Evolutionary conservation across 1,140 invertebrate genomes (phyloP), one percentile per base, ranked within the genome.

Genomic region (Heliconius eleuchia): DNA sequence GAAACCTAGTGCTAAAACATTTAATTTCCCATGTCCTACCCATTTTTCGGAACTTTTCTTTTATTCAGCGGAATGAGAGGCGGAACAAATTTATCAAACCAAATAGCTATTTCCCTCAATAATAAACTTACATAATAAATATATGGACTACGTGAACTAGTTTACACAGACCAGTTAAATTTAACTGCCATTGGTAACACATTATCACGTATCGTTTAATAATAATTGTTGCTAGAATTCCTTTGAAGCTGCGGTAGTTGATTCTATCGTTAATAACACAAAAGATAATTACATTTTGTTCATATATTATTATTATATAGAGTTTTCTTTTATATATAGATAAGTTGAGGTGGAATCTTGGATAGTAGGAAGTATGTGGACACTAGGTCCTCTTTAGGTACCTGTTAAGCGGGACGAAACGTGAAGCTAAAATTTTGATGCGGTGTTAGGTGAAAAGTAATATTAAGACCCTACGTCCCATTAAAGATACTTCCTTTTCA

Each of bases 201-300:
- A 66, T 66, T 66, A 66, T 30, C 27, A 66, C 60, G 60, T 66
- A 66, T 66, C 60, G 60, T 30, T 30, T 66, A 66, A 66, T 30
- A 66, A 27, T 66, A 30, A 27, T 30, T 30, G 60, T 16, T 30
- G 27, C 23, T 66, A 66, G 23, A 66, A 66, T 66, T 66, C 60
- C 60, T 66, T 66, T 66, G 27, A 66, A 27, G 27, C 27, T 30
- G 27, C 60, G 60, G 9, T 16, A 30, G 30, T 66, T 30, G 60
- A 66, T 66, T 57, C 19, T 57, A 8, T n/a, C 7, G 55, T 57
- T 57, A 57, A 57, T 57, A 57, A 16, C 13, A 16, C 27, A 30
- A 66, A 66, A 27, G 23, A 23, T 30, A 16, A 30, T 46, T 46
- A 46, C 42, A 13, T 46, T 7, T 60, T 60, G 60, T 30, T 66